Evolutionary conservation across 1,140 invertebrate species (phyloP).

Genomic region (Callitettix versicolor): DNA sequence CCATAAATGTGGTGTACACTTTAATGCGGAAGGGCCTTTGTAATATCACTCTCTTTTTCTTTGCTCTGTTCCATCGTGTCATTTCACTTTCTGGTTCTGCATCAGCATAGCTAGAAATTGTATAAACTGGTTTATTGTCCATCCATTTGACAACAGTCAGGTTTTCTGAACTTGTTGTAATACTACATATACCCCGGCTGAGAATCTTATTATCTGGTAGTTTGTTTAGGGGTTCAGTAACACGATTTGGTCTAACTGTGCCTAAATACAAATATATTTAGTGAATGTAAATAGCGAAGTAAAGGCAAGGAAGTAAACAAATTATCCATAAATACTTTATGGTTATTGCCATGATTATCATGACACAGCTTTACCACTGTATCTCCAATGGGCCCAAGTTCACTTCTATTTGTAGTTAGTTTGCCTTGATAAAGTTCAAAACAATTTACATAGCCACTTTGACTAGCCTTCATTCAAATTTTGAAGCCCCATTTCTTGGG

Average conservation of each 20-base stretch:
- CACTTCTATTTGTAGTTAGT: neutral
- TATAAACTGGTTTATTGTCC: constrained; percentile 21
- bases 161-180: constrained; percentile 17
- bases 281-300: neutral
- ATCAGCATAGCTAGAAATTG: constrained; percentile 1
- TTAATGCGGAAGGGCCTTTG: constrained; percentile 18
- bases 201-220: no score
- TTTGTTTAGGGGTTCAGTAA: neutral
- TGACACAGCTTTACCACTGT: constrained; percentile 10
- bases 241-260: constrained; percentile 6
- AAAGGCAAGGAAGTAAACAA: constrained; percentile 18
- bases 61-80: constrained; percentile 17
- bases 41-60: constrained; percentile 23
- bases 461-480: constrained; percentile 18
- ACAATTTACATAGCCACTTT: constrained; percentile 17
- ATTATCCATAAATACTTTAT: constrained; percentile 21
- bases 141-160: constrained; percentile 20
- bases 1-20: constrained; percentile 17
- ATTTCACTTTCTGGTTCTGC: constrained; percentile 12
- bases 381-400: constrained; percentile 15
- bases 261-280: neutral
- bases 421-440: constrained; percentile 26
- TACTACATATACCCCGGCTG: constrained; percentile 9
- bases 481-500: constrained; percentile 30
- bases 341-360: constrained; percentile 14